Conservation (phyloP, 2,113 vertebrate genomes). For the Monopterus albus region DNA sequence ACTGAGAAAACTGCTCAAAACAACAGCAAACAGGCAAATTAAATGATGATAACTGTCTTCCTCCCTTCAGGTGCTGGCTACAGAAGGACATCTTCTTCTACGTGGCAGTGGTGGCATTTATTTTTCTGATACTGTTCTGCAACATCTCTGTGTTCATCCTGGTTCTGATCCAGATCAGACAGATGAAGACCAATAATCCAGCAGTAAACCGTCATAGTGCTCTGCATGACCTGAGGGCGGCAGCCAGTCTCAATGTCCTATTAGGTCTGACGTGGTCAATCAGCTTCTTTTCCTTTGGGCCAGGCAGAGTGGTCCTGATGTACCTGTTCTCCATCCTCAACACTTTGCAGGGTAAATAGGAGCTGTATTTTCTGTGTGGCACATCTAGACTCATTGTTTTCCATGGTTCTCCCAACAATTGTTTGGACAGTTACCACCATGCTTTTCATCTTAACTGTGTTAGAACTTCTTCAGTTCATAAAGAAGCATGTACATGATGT, state of each 20-base stretch:
- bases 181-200: constrained; percentile 74
- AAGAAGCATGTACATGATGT: too few relatives aligned
- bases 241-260: constrained; percentile 87
- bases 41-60: not conserved
- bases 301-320: constrained; percentile 79
- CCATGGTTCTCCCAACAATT: too few relatives aligned
- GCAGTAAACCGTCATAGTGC: constrained; percentile 46
- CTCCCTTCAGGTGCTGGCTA: constrained; percentile 88
- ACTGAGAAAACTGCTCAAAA: not conserved
- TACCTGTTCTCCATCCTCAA: constrained; percentile 91
- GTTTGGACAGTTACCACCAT: too few relatives aligned
- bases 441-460: too few relatives aligned
- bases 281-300: constrained; percentile 87
- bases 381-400: too few relatives aligned
- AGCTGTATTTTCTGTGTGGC: too few relatives aligned
- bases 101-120: constrained; percentile 83
- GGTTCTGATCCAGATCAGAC: constrained; percentile 87
- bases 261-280: constrained; percentile 90
- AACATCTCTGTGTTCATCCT: constrained; percentile 85
- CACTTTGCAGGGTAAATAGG: constrained; percentile 86
- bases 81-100: constrained; percentile 82
- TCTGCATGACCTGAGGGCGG: constrained; percentile 83
- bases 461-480: too few relatives aligned
- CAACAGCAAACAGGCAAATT: not conserved
- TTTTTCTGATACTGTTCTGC: constrained; percentile 84